Evolutionary conservation across 1,140 invertebrate species (phyloP), one percentile per base, ranked within the genome.

Genomic region (Bombus vancouverensis): DNA sequence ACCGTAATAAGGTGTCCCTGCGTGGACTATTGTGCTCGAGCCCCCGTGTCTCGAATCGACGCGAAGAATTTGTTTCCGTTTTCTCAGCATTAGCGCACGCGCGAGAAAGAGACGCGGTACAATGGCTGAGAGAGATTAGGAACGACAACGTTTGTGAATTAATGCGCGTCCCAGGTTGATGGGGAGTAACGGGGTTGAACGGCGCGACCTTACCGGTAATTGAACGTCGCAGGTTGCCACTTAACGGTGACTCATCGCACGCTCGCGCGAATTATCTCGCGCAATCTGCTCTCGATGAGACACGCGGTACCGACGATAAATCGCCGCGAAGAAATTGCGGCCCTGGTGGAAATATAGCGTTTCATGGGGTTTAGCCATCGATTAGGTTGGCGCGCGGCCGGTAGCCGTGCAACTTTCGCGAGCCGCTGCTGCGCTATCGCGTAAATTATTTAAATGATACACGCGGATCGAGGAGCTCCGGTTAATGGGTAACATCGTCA

Each of bases 191-290:
- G 87, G 89, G 92, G 92, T 93, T 92, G 92, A 92, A 89, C 86
- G 90, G 78, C 90, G 76, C 86, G 92, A 93, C 92, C 92, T 88
- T 83, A 87, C 79, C 53, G 88, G 88, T 90, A 89, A 91, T 92
- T 90, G 92, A 87, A 92, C 88, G 88, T 89, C 84, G 90, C 88
- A 59, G 83, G 82, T 82, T 85, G 87, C 78, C 89, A 91, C 90
- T 91, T 91, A 85, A 85, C 88, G 73, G 86, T 93, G 92, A 93
- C 89, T 93, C 92, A 93, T 89, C 91, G 90, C 57, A 57, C n/a
- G 75, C 42, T 59, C 66, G 83, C 76, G 84, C 86, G 86, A 76
- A 91, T 92, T 93, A 92, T 90, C 80, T 74, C 85, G 90, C 85
- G 79, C 85, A 80, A 87, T 91, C 90, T 74, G 80, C 88, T 89